phyloP scores from a whole-genome alignment of 2,797 vertebrate genomes.

The Taenioides sp. region DNA sequence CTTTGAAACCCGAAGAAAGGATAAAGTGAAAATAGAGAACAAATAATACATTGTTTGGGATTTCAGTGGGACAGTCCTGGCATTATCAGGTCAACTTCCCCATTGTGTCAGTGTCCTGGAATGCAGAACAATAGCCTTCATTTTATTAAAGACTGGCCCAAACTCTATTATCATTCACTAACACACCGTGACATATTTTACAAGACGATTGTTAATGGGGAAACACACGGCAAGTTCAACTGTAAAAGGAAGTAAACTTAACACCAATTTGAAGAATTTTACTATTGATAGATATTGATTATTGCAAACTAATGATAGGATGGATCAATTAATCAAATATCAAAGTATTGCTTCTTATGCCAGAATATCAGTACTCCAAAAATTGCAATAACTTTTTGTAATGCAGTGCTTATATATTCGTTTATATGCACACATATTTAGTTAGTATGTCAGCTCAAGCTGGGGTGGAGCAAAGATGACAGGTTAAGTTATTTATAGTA shows the following conservation, averaged over 20 bases:
- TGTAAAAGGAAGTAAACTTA: not conserved
- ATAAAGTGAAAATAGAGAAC: conserved; percentile 44
- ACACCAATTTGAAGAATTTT: not conserved
- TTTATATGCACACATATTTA: no score
- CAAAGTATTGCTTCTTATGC: no score
- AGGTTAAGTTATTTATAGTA: no score
- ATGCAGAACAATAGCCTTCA: conserved; percentile 52
- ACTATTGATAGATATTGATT: no score
- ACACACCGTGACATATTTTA: conserved; percentile 19
- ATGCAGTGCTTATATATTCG: no score
- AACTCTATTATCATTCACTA: conserved; percentile 24
- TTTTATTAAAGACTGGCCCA: conserved; percentile 21
- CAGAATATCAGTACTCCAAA: no score
- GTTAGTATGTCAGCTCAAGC: no score
- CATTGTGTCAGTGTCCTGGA: conserved; percentile 58
- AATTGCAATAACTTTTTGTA: no score
- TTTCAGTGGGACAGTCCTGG: conserved; percentile 26
- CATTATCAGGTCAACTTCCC: conserved; percentile 51
- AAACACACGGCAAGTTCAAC: not conserved
- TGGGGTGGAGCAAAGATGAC: no score
- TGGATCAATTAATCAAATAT: no score
- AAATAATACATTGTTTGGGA: conserved; percentile 56
- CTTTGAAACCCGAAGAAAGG: conserved; percentile 29
- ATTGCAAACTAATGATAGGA: no score
- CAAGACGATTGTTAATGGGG: conserved; percentile 2